These are phyloP conservation scores for Meta bourneti DNA, from an alignment of 2,888 invertebrate species.

Conservation along the genomic window DNA sequence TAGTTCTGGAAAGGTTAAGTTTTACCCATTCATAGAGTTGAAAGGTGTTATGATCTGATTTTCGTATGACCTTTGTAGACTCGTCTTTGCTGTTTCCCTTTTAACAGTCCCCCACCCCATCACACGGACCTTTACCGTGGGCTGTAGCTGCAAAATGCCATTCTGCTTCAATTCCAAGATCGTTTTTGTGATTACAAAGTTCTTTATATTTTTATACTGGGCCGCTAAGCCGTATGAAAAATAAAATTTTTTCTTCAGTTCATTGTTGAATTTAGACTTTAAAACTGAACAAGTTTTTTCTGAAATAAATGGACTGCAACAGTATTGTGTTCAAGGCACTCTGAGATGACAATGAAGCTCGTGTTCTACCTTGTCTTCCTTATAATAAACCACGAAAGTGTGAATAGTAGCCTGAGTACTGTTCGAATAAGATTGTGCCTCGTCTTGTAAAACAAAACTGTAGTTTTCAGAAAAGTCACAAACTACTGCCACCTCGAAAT, in stretches of 20 bases:
- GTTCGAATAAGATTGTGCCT: constrained; percentile 6
- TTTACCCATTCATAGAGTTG: constrained; percentile 39
- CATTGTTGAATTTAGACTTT: neutral
- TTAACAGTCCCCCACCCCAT: constrained; percentile 33
- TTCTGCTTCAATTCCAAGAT: constrained; percentile 77
- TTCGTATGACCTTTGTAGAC: constrained; percentile 59
- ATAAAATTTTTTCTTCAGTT: constrained; percentile 60
- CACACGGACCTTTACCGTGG: constrained; percentile 79
- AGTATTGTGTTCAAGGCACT: constrained; percentile 18
- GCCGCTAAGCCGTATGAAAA: constrained; percentile 77
- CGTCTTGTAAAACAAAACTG: constrained; percentile 5
- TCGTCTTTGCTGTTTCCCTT: constrained; percentile 11
- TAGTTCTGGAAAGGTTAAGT: neutral
- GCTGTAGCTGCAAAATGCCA: constrained; percentile 78
- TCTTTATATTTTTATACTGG: constrained; percentile 79
- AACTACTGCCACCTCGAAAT: neutral
- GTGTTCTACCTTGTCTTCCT: neutral
- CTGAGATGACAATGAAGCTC: neutral
- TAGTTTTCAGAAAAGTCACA: constrained; percentile 28
- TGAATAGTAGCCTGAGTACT: constrained; percentile 5
- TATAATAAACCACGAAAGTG: constrained; percentile 16
- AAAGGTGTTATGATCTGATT: constrained; percentile 64
- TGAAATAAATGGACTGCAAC: neutral
- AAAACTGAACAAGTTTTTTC: neutral
- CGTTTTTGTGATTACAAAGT: constrained; percentile 76